Percentiles rank a stretch among this genome's conserved stretches.
Evolutionary conservation across 2,797 vertebrate species (phyloP).

Genomic region (Okamejei kenojei): DNA sequence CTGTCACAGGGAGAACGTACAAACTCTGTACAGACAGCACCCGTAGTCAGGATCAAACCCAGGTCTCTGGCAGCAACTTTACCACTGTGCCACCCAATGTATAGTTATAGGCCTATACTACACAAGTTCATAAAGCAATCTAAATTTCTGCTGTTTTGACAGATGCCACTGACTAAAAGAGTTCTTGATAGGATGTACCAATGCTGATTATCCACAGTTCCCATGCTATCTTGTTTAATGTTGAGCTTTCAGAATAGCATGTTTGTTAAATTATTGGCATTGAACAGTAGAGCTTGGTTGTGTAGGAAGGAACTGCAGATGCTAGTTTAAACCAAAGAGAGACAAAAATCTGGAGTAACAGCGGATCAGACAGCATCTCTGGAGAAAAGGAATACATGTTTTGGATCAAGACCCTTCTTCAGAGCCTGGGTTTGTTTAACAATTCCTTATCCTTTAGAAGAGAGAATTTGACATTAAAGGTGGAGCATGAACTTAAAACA

Average conservation of each 20-base stretch:
- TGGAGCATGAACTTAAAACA: background rate
- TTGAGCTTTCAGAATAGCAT: background rate
- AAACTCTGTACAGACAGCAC: too few relatives aligned
- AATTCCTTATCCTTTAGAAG: background rate
- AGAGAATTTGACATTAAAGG: background rate
- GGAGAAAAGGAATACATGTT: too few relatives aligned
- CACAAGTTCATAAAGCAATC: background rate
- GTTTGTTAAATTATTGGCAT: background rate
- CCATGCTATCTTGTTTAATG: background rate
- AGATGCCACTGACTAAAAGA: background rate
- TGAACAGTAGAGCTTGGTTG: background rate
- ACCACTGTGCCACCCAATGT: too few relatives aligned
- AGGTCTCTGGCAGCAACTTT: too few relatives aligned
- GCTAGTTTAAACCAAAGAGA: too few relatives aligned
- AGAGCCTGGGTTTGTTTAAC: background rate
- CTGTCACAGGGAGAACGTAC: too few relatives aligned
- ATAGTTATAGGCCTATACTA: background rate
- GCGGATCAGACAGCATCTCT: too few relatives aligned
- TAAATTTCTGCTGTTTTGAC: background rate
- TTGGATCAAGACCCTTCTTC: too few relatives aligned
- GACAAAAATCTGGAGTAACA: too few relatives aligned
- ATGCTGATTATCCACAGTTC: background rate
- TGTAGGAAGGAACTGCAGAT: too few relatives aligned
- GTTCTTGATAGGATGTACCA: background rate
- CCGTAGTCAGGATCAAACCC: too few relatives aligned